Base-by-base conservation (phyloP, 1,140 invertebrate genomes). In the Hyposmocoma kahamanoa region DNA sequence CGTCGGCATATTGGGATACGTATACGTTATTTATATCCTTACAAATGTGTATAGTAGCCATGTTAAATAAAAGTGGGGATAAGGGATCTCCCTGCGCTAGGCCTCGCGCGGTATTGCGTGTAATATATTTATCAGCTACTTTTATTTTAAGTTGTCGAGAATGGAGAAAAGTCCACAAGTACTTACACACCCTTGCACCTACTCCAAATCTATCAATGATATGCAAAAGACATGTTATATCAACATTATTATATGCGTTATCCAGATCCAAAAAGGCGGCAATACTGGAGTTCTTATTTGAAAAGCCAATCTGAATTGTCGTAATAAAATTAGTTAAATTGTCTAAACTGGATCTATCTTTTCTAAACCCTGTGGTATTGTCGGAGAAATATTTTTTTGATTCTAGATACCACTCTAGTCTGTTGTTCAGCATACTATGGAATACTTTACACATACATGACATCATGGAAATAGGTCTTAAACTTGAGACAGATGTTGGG, bases 401-500 rank as follows among this genome's bases (percentile, higher is more conserved):
- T 20, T 52, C 50, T 24, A 52, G 5, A 9, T 30, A 43, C 50
- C 50, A 52, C 22, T 52, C 50, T 20, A 52, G 28, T 30, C 50
- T 11, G 4, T 32, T 19, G 11, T 1, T 26, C n/a, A 52, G 1
- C 1, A 52, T 38, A 38, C 11, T 20, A 28, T 52, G 50, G 20
- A 67, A 50, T 8, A 67, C 6, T 54, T 67, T 72, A 1, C 56
- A 59, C 1, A 53, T 1, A 8, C 54, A 47, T 11, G 67, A 56
- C 1, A 69, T 43, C 21, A 71, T 26, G 20, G 59, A 55, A 13
- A 71, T 68, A 13, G 69, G 67, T 42, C 69, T 47, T 28, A 64
- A 58, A 10, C 50, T 52, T 1, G 59, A 30, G 8, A 50, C 32
- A 0, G 44, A 19, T 10, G 43, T 34, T 8, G 48, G 34, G 26